A percentile compares a stretch with the other conserved stretches of the same genome.
Conservation (phyloP, 2,113 vertebrate species). For the Nettapus auritus region DNA sequence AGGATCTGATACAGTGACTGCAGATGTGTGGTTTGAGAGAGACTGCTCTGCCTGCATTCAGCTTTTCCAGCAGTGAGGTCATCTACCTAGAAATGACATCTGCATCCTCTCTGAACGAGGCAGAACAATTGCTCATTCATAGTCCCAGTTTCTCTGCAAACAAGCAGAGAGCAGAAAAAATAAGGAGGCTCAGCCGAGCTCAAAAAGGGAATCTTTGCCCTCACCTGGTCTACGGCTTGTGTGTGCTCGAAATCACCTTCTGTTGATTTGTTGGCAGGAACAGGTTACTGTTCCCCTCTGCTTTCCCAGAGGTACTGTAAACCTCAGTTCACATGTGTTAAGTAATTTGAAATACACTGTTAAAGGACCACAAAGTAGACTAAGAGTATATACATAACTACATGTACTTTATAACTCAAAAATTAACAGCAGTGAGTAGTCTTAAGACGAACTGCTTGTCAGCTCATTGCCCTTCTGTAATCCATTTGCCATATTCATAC, state of each 20-base stretch:
- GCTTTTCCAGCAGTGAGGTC: neutral
- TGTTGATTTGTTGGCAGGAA: neutral
- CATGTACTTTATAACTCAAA: neutral
- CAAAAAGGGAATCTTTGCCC: neutral
- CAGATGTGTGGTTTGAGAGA: neutral
- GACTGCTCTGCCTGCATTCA: neutral
- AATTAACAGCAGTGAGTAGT: neutral
- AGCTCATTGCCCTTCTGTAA: neutral
- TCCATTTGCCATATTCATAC: neutral
- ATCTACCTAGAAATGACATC: neutral
- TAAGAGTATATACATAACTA: neutral
- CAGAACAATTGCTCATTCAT: neutral
- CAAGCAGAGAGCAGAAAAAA: neutral
- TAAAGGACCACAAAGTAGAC: neutral
- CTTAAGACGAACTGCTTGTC: neutral
- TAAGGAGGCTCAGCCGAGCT: neutral
- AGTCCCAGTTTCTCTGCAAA: neutral
- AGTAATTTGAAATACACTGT: neutral
- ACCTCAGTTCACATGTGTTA: neutral
- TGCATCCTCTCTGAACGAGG: neutral
- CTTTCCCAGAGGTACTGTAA: neutral
- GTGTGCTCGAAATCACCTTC: neutral
- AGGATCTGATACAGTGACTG: neutral
- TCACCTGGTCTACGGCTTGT: neutral
- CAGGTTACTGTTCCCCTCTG: neutral